phyloP scores from a whole-genome alignment of 1,140 invertebrate genomes.

The Drosophila repleta region DNA sequence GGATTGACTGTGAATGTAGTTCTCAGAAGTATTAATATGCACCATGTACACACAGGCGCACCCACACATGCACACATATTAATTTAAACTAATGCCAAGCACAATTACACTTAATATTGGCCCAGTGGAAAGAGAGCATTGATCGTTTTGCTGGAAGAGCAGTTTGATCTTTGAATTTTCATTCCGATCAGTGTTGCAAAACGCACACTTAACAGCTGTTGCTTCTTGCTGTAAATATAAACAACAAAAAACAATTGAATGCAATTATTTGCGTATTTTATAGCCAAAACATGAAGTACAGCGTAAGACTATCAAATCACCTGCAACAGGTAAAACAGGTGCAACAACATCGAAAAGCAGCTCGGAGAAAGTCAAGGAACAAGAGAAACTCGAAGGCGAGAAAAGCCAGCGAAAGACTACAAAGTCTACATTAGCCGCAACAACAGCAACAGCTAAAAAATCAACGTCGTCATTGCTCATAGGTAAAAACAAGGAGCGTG shows the following conservation, averaged over 20 bases:
- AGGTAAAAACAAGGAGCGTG: slow-evolving; percentile 53
- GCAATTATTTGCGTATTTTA: slow-evolving; percentile 6
- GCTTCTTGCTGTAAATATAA: not conserved
- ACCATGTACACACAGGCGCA: not conserved
- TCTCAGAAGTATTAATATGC: slow-evolving; percentile 11
- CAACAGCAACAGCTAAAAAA: slow-evolving; percentile 42
- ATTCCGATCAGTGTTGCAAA: slow-evolving; percentile 37
- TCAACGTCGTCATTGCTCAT: slow-evolving; percentile 25
- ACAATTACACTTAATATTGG: slow-evolving; percentile 16
- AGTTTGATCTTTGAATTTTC: slow-evolving; percentile 7
- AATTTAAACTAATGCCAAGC: not conserved
- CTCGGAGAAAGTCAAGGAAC: slow-evolving; percentile 48
- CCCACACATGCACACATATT: slow-evolving; percentile 9
- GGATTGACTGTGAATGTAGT: not conserved
- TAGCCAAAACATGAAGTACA: slow-evolving; percentile 53
- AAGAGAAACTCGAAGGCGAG: slow-evolving; percentile 57
- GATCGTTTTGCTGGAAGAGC: slow-evolving; percentile 20
- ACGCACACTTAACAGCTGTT: not conserved
- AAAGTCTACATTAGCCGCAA: slow-evolving; percentile 19
- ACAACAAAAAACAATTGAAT: slow-evolving; percentile 2
- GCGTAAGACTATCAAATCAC: slow-evolving; percentile 51
- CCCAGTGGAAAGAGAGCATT: not conserved
- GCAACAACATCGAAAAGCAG: slow-evolving; percentile 21
- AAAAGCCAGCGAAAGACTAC: slow-evolving; percentile 43
- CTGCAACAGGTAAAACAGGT: slow-evolving; percentile 53